A percentile compares a stretch with the other conserved stretches of the same genome.
Conservation (phyloP, 92 coral and sea anemone genomes). For the Plumapathes pennacea region DNA sequence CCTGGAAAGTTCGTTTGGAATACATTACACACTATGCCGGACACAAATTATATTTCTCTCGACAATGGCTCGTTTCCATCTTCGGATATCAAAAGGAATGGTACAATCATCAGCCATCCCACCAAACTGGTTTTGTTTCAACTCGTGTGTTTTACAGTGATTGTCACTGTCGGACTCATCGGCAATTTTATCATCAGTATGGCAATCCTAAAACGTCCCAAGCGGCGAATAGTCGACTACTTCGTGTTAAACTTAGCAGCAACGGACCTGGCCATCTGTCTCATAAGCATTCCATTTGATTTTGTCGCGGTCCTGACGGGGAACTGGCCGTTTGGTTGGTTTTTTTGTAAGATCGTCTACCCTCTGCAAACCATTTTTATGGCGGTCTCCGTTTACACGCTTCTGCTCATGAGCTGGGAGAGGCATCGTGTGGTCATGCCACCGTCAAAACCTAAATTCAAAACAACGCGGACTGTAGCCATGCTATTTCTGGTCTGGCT, state of each 20-base stretch:
- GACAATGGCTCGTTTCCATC: too few relatives aligned
- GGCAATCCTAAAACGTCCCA: conserved; percentile 65
- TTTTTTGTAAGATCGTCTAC: conserved; percentile 60
- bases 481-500: conserved; percentile 55
- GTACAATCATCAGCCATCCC: too few relatives aligned
- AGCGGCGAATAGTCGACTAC: conserved; percentile 72
- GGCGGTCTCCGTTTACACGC: conserved; percentile 76
- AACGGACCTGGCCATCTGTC: conserved; percentile 59
- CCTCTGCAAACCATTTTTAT: conserved; percentile 47
- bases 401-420: conserved; percentile 82
- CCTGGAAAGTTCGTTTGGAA: too few relatives aligned
- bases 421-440: conserved; percentile 70
- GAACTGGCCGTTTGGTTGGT: conserved; percentile 67
- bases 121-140: too few relatives aligned
- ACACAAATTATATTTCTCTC: too few relatives aligned
- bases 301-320: conserved; percentile 55
- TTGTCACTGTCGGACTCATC: conserved; percentile 65
- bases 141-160: conserved; percentile 69
- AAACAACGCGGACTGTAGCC: conserved; percentile 43
- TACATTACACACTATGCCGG: too few relatives aligned
- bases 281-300: conserved; percentile 76
- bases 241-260: conserved; percentile 73
- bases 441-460: conserved; percentile 69
- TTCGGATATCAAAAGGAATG: too few relatives aligned
- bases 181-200: conserved; percentile 71